Evolutionary conservation across 2,888 invertebrate species (phyloP).

Genomic region (Julus scandinavius): DNA sequence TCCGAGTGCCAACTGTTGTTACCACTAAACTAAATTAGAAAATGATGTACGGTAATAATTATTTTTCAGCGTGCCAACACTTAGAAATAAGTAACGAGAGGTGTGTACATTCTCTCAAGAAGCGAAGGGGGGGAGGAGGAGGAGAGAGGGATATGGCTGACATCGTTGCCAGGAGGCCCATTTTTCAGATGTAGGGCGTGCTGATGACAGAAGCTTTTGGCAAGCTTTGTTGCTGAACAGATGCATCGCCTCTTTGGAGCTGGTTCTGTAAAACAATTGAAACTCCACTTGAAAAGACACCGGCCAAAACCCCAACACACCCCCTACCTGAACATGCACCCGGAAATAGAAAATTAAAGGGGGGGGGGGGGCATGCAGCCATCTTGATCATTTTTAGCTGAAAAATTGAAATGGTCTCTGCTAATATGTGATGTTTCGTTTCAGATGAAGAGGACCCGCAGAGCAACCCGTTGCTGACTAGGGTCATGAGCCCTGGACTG

Average conservation of each 20-base stretch:
- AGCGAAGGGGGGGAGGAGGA: neutral
- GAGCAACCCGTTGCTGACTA: too few species aligned
- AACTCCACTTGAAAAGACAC: neutral
- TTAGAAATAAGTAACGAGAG: conserved; percentile 11
- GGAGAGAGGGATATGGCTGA: too few species aligned
- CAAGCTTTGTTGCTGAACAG: conserved; percentile 44
- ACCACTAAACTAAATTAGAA: conserved; percentile 21
- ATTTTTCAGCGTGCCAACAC: conserved; percentile 37
- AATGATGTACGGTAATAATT: conserved; percentile 40
- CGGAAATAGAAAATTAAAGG: neutral
- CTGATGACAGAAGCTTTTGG: conserved; percentile 44
- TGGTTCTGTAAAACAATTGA: neutral
- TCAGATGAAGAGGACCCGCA: too few species aligned
- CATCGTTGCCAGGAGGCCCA: neutral
- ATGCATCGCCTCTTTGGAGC: neutral
- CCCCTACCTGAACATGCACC: neutral
- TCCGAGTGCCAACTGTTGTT: conserved; percentile 4
- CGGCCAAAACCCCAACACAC: neutral
- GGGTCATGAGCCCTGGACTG: too few species aligned
- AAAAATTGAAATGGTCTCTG: too few species aligned
- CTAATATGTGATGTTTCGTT: too few species aligned
- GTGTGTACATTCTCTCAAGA: conserved; percentile 5
- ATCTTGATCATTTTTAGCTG: too few species aligned
- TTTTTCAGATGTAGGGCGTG: conserved; percentile 54
- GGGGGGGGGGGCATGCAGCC: too few species aligned